These are phyloP conservation scores for Rachycentron canadum DNA, from an alignment of 2,797 vertebrate species.

Conservation along the genomic window DNA sequence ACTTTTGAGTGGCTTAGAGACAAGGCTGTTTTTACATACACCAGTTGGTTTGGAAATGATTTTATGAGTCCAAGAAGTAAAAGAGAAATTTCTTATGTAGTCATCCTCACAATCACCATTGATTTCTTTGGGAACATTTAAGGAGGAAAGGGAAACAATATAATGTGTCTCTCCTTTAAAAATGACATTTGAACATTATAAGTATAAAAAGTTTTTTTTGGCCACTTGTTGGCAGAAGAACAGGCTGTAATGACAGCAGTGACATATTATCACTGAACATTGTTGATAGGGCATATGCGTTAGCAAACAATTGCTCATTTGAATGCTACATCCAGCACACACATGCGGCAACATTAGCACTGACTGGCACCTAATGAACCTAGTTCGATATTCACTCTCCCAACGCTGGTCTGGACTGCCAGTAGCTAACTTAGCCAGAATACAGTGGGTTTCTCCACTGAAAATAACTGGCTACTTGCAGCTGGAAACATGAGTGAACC, in stretches of 20 bases:
- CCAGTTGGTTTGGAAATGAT: background rate
- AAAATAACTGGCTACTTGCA: background rate
- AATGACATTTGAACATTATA: background rate
- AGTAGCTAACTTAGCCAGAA: background rate
- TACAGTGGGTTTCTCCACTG: background rate
- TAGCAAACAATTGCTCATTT: background rate
- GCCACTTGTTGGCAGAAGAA: background rate
- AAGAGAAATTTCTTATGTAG: background rate
- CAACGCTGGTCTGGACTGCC: background rate
- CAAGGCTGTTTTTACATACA: background rate
- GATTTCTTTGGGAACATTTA: background rate
- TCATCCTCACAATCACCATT: background rate
- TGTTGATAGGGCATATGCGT: background rate
- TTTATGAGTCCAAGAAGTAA: background rate
- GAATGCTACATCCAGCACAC: background rate
- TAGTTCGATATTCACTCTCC: background rate
- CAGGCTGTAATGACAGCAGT: background rate
- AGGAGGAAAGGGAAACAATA: too few relatives aligned
- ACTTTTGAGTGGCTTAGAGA: background rate
- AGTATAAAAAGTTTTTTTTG: background rate
- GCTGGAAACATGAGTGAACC: background rate
- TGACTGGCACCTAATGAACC: background rate
- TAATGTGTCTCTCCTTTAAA: background rate
- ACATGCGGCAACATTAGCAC: background rate
- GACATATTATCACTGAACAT: background rate